Conservation (phyloP, 1,140 invertebrate species). For the Polyergus mexicanus region DNA sequence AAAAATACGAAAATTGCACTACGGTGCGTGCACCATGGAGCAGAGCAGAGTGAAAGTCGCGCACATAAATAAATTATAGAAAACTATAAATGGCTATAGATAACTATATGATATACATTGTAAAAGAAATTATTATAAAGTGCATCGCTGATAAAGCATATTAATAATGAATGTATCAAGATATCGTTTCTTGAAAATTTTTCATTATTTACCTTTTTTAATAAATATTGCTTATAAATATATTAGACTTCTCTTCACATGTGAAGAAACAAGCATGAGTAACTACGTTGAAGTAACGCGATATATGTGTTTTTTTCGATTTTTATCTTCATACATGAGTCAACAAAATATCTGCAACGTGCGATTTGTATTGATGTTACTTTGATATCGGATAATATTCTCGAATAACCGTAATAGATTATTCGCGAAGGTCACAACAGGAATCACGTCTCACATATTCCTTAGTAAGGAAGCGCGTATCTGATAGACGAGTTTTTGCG, state of each 20-base stretch:
- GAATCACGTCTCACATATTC: slow-evolving; percentile 34
- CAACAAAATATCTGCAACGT: slow-evolving; percentile 1
- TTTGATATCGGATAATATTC: slow-evolving; percentile 23
- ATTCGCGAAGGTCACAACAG: not conserved
- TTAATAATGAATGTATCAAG: not conserved
- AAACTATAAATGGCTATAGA: not conserved
- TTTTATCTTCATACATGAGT: not conserved
- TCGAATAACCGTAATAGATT: not conserved
- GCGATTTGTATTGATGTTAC: not conserved
- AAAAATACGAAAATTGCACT: slow-evolving; percentile 23
- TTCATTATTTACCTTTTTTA: not conserved
- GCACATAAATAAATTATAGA: not conserved
- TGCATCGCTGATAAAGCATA: not conserved
- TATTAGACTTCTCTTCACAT: not conserved
- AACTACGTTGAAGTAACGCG: not conserved
- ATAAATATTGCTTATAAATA: not conserved
- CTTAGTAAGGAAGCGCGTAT: slow-evolving; percentile 21
- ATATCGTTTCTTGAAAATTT: not conserved
- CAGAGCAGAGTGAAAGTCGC: slow-evolving; percentile 1
- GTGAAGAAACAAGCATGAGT: not conserved
- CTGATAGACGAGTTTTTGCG: slow-evolving; percentile 19
- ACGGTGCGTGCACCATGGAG: not conserved
- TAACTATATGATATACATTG: not conserved
- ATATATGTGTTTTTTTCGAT: not conserved
- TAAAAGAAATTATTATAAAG: not conserved